phyloP scores from a whole-genome alignment of 2,113 vertebrate species.

The Sarotherodon lohbergeri region DNA sequence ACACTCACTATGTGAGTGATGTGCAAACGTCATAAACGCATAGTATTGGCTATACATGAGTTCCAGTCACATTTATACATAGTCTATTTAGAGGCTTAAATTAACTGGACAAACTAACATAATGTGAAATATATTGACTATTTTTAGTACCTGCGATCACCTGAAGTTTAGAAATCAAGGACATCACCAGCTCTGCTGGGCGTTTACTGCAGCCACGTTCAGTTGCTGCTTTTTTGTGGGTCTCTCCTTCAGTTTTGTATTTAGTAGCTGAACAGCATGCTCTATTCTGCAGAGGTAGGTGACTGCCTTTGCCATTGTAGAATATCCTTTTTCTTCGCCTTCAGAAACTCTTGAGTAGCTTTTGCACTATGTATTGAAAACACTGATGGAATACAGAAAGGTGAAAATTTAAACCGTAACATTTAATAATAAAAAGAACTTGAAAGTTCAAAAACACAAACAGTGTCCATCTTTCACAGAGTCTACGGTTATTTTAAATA shows the following conservation, averaged over 20 bases:
- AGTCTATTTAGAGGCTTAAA: background rate
- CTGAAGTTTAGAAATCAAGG: background rate
- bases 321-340: background rate
- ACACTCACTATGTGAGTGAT: background rate
- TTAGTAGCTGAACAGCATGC: background rate
- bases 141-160: rapidly evolving
- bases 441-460: background rate
- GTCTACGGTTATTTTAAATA: background rate
- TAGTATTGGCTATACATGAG: background rate
- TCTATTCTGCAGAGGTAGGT: background rate
- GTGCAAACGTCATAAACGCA: background rate
- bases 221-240: background rate
- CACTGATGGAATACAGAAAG: background rate
- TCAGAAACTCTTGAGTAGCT: background rate
- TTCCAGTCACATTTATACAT: background rate
- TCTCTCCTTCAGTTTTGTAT: background rate
- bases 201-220: rapidly evolving
- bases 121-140: background rate
- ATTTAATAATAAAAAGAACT: background rate
- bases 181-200: background rate
- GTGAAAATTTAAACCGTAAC: background rate
- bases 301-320: rapidly evolving
- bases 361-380: background rate
- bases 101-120: background rate
- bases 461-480: background rate